Conservation (phyloP, 2,888 invertebrate genomes). For the Chaetogeoica ovagalla region DNA sequence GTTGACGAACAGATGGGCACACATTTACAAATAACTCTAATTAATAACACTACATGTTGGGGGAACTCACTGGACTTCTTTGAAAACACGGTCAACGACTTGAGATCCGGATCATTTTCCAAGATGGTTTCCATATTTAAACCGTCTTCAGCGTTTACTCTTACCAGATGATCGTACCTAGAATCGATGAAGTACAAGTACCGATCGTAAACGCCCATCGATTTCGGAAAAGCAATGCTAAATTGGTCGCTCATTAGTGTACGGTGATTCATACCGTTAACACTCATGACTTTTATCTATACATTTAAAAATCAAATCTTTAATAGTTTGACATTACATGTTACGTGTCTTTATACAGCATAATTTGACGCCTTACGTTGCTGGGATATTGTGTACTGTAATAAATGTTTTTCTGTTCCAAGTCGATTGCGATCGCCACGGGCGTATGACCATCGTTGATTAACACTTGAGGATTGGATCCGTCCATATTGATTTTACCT, state of each 20-base stretch:
- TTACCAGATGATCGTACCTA: constrained; percentile 83
- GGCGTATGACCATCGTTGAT: constrained; percentile 71
- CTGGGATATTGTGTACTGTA: constrained; percentile 81
- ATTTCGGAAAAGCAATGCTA: constrained; percentile 76
- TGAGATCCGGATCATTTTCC: constrained; percentile 85
- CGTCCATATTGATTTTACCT: constrained; percentile 91
- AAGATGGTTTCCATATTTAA: constrained; percentile 74
- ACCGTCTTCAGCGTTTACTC: constrained; percentile 80
- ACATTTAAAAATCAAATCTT: constrained; percentile 4
- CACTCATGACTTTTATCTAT: constrained; percentile 66
- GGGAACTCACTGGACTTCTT: constrained; percentile 68
- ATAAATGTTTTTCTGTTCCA: constrained; percentile 80
- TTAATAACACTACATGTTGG: too few species aligned
- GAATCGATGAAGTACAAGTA: constrained; percentile 87
- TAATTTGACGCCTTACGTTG: constrained; percentile 62
- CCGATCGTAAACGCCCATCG: constrained; percentile 79
- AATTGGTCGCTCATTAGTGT: constrained; percentile 71
- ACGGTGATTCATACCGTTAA: constrained; percentile 71
- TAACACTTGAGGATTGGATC: constrained; percentile 75
- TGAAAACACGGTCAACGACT: constrained; percentile 83
- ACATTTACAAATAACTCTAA: too few species aligned
- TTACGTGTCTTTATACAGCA: too few species aligned
- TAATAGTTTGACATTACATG: neutral
- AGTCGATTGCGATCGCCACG: constrained; percentile 83
- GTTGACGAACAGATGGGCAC: too few species aligned